Evolutionary conservation across 2,113 vertebrate species (phyloP).

Genomic region (Hiodon tergisus): DNA sequence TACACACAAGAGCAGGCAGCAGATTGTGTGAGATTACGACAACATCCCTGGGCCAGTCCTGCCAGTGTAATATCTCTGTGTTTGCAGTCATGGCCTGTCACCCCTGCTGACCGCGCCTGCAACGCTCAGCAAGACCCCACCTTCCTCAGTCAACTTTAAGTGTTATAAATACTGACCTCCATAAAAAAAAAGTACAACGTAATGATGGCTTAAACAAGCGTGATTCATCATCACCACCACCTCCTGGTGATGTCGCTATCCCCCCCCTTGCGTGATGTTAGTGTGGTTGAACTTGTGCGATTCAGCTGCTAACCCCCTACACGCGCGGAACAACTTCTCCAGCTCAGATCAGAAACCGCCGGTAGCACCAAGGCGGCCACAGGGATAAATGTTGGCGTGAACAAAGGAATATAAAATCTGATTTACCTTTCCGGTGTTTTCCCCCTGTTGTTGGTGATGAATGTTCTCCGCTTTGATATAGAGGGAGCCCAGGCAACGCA

Average conservation of each 20-base stretch:
- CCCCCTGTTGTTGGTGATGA: constrained; percentile 44
- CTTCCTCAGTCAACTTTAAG: constrained; percentile 74
- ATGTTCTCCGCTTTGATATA: constrained; percentile 51
- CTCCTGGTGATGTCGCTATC: constrained; percentile 52
- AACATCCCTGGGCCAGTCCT: constrained; percentile 69
- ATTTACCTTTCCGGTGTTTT: constrained; percentile 30
- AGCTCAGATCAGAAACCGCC: background rate
- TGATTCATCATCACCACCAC: constrained; percentile 75
- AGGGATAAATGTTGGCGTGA: background rate
- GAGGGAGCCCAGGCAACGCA: constrained; percentile 60
- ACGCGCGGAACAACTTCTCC: background rate
- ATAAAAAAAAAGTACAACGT: constrained; percentile 76
- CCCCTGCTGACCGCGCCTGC: constrained; percentile 72
- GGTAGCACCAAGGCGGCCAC: background rate
- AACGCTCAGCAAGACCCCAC: constrained; percentile 53
- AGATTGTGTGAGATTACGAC: constrained; percentile 82
- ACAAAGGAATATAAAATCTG: background rate
- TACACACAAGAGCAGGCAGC: constrained; percentile 83
- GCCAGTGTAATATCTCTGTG: constrained; percentile 71
- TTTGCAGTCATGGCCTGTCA: constrained; percentile 81
- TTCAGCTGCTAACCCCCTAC: constrained; percentile 13
- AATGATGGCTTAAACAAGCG: constrained; percentile 85
- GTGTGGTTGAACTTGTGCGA: constrained; percentile 55
- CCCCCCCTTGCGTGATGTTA: constrained; percentile 58
- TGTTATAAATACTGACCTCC: constrained; percentile 80